phyloP scores from a whole-genome alignment of 2,888 invertebrate species.

The Calliopum simillimum region DNA sequence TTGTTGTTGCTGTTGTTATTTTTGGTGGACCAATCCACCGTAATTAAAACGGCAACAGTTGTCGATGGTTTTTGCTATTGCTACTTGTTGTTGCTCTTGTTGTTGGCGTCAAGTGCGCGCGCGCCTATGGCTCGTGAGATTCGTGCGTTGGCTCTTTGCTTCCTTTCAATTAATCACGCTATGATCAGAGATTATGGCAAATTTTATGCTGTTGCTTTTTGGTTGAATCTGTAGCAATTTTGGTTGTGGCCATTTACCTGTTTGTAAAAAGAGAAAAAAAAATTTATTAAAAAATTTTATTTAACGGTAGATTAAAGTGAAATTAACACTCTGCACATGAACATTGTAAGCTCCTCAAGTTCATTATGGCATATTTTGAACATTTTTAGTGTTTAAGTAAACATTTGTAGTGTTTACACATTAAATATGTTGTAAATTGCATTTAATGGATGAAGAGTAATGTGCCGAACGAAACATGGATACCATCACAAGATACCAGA shows the following conservation, averaged over 20 bases:
- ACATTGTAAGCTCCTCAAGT: too few species aligned
- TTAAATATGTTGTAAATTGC: too few species aligned
- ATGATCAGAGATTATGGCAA: neutral
- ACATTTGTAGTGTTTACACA: too few species aligned
- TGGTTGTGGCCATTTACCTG: slow-evolving; percentile 22
- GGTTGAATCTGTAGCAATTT: neutral
- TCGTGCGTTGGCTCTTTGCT: slow-evolving; percentile 1
- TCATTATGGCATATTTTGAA: too few species aligned
- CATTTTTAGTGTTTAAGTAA: too few species aligned
- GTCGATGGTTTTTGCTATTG: neutral
- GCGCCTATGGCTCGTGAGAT: slow-evolving; percentile 10
- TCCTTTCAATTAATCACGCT: slow-evolving; percentile 25
- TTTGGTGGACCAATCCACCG: slow-evolving; percentile 1
- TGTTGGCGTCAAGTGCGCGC: slow-evolving; percentile 35
- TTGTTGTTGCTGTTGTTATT: slow-evolving; percentile 17
- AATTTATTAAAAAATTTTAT: slow-evolving; percentile 29
- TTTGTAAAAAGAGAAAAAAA: slow-evolving; percentile 33
- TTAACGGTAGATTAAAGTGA: neutral
- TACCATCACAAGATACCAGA: neutral
- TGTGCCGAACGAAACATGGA: neutral
- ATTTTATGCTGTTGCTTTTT: neutral
- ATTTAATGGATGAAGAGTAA: neutral
- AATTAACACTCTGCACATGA: too few species aligned
- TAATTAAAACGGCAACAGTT: neutral
- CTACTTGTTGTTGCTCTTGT: slow-evolving; percentile 23